Evolutionary conservation across 2,797 vertebrate species (phyloP).

Genomic region (Malacoctenus gilli): DNA sequence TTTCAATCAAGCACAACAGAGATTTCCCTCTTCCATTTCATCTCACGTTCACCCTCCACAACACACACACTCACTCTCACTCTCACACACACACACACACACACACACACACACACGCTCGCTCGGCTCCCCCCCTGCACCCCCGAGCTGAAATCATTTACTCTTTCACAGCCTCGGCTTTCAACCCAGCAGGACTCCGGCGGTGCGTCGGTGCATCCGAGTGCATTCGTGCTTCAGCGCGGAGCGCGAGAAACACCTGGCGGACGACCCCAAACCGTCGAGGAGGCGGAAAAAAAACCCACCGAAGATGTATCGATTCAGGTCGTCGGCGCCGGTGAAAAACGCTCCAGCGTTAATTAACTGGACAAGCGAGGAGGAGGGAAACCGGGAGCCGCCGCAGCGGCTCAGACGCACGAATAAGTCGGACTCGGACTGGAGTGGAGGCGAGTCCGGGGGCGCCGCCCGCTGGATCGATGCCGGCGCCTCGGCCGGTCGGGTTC

Average conservation of each 20-base stretch:
- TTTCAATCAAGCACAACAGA: constrained; percentile 58
- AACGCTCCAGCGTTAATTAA: no score
- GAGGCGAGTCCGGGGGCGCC: no score
- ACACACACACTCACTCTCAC: constrained; percentile 19
- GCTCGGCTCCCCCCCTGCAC: constrained; percentile 26
- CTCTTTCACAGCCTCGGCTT: constrained; percentile 55
- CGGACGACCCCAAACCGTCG: no score
- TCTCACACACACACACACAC: constrained; percentile 14
- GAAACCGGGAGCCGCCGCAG: no score
- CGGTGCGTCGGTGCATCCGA: neutral
- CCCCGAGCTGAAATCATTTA: constrained; percentile 51
- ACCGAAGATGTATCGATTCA: constrained; percentile 16
- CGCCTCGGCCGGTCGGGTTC: no score
- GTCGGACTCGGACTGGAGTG: no score
- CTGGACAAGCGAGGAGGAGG: no score
- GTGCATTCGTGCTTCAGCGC: neutral
- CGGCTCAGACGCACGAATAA: no score
- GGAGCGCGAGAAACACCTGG: no score
- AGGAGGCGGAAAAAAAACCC: no score
- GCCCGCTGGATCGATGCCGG: no score
- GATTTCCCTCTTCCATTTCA: constrained; percentile 52
- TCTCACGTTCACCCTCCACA: constrained; percentile 14
- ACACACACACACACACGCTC: neutral
- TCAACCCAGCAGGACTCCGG: constrained; percentile 53
- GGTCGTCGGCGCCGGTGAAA: constrained; percentile 26